Percentiles rank a stretch among this genome's conserved stretches.
Evolutionary conservation across 2,113 vertebrate genomes (phyloP).

Genomic region (Acrocephalus kingi): DNA sequence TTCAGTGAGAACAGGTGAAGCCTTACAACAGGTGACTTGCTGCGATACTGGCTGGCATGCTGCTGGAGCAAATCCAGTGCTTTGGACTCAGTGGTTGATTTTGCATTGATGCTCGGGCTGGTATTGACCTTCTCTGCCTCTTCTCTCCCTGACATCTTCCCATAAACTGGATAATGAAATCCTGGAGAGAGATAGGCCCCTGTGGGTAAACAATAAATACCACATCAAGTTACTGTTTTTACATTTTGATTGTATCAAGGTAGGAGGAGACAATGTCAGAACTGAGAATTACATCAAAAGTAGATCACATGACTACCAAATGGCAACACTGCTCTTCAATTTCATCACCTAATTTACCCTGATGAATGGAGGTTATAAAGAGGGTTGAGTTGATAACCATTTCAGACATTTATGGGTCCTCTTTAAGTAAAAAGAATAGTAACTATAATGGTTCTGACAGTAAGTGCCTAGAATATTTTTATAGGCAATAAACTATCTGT

Average conservation of each 20-base stretch:
- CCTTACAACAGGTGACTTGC: constrained; percentile 93
- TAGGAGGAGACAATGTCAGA: constrained; percentile 18
- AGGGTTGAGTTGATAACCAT: constrained; percentile 62
- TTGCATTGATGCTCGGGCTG: constrained; percentile 82
- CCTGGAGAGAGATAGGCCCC: constrained; percentile 87
- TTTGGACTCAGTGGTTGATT: constrained; percentile 86
- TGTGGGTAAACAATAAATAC: constrained; percentile 72
- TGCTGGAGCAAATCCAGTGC: constrained; percentile 93
- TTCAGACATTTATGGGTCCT: constrained; percentile 67
- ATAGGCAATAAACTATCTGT: constrained; percentile 73
- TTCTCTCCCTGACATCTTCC: constrained; percentile 96
- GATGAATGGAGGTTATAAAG: constrained; percentile 70
- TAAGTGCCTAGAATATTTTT: constrained; percentile 75
- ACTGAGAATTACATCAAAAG: constrained; percentile 19
- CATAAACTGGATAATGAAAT: constrained; percentile 98
- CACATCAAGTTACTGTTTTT: constrained; percentile 43
- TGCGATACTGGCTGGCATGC: constrained; percentile 90
- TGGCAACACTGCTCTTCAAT: constrained; percentile 1
- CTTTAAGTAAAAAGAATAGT: constrained; percentile 74
- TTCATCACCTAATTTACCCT: constrained; percentile 65
- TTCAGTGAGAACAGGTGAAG: constrained; percentile 12
- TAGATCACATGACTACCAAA: constrained; percentile 1
- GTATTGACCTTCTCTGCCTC: constrained; percentile 89
- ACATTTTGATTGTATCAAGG: constrained; percentile 17
- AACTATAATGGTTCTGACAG: constrained; percentile 73